Conservation (phyloP, 2,113 vertebrate genomes). For the Leiothrix lutea region DNA sequence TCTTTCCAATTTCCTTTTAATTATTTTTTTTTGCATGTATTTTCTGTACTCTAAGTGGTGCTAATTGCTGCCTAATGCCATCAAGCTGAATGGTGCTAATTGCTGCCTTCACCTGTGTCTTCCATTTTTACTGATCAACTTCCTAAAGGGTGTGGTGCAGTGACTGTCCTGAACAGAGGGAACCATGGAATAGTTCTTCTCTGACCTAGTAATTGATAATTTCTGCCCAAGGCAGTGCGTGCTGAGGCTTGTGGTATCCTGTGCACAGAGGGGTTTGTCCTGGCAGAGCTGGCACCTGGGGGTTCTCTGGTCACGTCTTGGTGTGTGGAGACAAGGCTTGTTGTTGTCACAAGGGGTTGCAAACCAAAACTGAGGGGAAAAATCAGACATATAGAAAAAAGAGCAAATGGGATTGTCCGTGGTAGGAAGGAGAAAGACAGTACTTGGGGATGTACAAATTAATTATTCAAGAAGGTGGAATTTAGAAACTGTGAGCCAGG, state of each 20-base stretch:
- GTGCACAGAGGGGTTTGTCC: not conserved
- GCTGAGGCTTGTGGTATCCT: not conserved
- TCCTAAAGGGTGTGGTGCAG: not conserved
- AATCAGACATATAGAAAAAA: not conserved
- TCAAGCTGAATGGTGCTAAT: not conserved
- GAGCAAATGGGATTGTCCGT: not conserved
- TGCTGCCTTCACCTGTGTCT: not conserved
- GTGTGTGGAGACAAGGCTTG: not conserved
- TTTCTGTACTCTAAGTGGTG: not conserved
- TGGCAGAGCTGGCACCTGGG: not conserved
- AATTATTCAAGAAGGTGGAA: not conserved
- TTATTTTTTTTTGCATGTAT: not conserved
- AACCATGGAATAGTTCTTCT: not conserved
- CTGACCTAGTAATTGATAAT: not conserved
- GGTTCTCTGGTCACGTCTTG: not conserved
- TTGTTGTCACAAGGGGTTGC: not conserved
- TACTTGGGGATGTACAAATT: not conserved
- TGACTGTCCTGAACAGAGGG: not conserved
- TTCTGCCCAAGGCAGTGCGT: not conserved
- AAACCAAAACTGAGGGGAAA: not conserved
- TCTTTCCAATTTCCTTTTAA: not conserved
- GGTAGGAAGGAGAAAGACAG: not conserved
- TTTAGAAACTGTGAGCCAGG: not conserved
- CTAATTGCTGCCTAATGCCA: not conserved
- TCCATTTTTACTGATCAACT: not conserved